Evolutionary conservation across 1,140 invertebrate genomes (phyloP).

Genomic region (Heliconius congener): DNA sequence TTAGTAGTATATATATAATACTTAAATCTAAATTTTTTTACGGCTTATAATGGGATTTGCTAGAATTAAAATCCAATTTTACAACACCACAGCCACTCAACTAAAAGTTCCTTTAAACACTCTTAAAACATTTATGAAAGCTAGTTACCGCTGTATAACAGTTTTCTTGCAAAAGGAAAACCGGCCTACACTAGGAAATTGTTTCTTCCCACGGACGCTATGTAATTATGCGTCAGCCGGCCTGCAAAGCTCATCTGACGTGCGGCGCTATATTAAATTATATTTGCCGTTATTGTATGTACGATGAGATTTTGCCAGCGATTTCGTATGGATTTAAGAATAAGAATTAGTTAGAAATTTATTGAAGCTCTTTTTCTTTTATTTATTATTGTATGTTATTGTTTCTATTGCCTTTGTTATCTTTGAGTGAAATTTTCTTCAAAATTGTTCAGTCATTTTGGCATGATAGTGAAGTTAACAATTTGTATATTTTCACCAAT

Average conservation of each 20-base stretch:
- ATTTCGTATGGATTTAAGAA: not conserved
- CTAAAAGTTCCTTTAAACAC: not conserved
- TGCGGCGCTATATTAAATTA: constrained; percentile 14
- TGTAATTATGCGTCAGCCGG: constrained; percentile 26
- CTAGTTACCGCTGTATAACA: constrained; percentile 8
- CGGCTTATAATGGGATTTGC: not conserved
- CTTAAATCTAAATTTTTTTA: not conserved
- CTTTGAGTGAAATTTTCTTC: too few relatives aligned
- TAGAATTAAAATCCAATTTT: not conserved
- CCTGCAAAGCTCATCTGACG: constrained; percentile 21
- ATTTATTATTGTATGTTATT: not conserved
- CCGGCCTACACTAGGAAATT: constrained; percentile 24
- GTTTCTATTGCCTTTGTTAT: too few relatives aligned
- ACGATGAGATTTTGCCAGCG: not conserved
- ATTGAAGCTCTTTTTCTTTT: not conserved
- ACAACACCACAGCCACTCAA: not conserved
- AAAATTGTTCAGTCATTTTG: too few relatives aligned
- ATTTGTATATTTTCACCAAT: too few relatives aligned
- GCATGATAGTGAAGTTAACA: too few relatives aligned
- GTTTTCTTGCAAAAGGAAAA: constrained; percentile 23
- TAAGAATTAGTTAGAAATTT: not conserved
- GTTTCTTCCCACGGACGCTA: constrained; percentile 20
- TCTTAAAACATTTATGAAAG: constrained; percentile 1
- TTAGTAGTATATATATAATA: too few relatives aligned
- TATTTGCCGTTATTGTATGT: constrained; percentile 2